phyloP scores from a whole-genome alignment of 2,113 vertebrate species.

The Pavo muticus region DNA sequence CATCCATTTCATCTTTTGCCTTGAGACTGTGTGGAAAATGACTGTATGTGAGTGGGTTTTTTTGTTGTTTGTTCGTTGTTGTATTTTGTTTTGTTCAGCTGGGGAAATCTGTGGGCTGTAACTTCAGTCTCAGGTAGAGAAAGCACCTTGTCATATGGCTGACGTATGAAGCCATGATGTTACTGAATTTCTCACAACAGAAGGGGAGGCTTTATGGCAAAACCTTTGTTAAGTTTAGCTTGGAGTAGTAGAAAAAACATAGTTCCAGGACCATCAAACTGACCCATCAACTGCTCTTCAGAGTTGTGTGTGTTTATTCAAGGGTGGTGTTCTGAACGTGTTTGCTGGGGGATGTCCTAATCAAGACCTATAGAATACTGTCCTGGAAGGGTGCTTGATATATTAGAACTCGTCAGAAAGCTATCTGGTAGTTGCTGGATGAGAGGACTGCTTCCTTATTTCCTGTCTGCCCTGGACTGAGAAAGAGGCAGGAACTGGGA shows the following conservation, averaged over 20 bases:
- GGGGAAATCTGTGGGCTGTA: not conserved
- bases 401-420: not conserved
- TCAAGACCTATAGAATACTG: not conserved
- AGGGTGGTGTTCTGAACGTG: not conserved
- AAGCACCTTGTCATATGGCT: not conserved
- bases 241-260: not conserved
- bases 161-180: rapidly evolving
- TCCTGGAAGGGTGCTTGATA: not conserved
- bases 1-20: not conserved
- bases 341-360: not conserved
- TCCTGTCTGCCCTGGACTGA: not conserved
- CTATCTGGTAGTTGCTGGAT: not conserved
- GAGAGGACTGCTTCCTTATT: not conserved
- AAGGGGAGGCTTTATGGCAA: not conserved
- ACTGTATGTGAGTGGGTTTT: not conserved
- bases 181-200: not conserved
- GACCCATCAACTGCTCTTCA: not conserved
- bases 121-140: not conserved
- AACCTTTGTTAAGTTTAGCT: not conserved
- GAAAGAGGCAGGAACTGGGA: not conserved
- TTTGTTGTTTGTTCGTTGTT: not conserved
- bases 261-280: not conserved
- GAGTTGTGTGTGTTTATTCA: rapidly evolving
- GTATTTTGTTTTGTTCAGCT: not conserved
- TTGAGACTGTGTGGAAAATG: not conserved